Base-by-base conservation (phyloP, 2,797 vertebrate genomes). In the Aplochiton taeniatus region DNA sequence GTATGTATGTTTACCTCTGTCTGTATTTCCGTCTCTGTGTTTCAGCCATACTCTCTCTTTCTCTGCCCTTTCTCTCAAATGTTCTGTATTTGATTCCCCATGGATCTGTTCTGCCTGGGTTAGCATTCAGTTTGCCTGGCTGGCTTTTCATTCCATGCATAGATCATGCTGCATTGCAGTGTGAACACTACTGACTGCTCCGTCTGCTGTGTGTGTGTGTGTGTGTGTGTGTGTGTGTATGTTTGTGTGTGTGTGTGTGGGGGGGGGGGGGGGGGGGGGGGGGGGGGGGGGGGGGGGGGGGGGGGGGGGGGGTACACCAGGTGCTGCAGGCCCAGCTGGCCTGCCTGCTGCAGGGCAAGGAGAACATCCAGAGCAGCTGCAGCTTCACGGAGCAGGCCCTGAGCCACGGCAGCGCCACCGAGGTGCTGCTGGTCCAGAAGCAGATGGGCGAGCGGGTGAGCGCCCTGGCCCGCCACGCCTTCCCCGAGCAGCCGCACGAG, bases 311-410 rank as follows among this genome's bases (percentile, higher is more conserved):
- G n/a, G n/a, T n/a, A 19, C 18, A 55, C 61, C 86, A 97, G 95
- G 94, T 97, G 45, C 87, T 98, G 61, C 94, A 96, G 85, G 84
- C 92, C 10, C 95, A 96, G 90, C 83, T 96, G 47, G 91, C 93
- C 0, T 90, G 91, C 0, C 90, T 96, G 66, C 92, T 94, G 12
- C 95, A 95, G 83, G 96, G 96, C 47, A 95, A 95, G 79, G 95
- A 97, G 31, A 94, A 96, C 88, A 98, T 98, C 72, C 93, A 95
- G 83, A 98, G 94, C 87, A 98, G 97, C 83, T 95, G 95, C 80
- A 94, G 91, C 65, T 98, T 98, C 63, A 95, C 97, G 0, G 95
- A 98, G 81, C 96, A 97, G 85, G 96, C 96, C 0, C 87, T 93
- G 63, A 90, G 82, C 82, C 92, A 92, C 8, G 92, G 92, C 14